Evolutionary conservation across 2,888 invertebrate genomes (phyloP), one percentile per base, ranked within the genome.

Genomic region (Clitarchus hookeri): DNA sequence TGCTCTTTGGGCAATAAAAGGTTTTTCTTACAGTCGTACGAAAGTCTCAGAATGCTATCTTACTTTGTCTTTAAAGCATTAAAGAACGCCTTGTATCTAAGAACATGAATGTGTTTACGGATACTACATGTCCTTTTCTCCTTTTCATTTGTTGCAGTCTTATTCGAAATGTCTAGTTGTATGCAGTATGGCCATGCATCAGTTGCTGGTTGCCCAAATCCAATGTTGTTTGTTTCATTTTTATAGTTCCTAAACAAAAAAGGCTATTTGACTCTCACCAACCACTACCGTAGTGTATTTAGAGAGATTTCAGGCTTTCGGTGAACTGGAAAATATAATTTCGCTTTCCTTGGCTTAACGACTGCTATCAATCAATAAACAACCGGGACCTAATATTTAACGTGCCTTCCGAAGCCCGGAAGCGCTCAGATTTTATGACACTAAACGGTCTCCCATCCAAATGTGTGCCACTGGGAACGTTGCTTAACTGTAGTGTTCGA

Each of bases 171-270:
- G 79, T 79, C n/a, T 79, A 23, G 26, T 27, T n/a, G 79, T 79
- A n/a, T 26, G 79, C 79, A n/a, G 25, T 79, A 79, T n/a, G 13
- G 23, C 12, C 4, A n/a, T 26, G 23, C n/a, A 79, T 79, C 23
- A n/a, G 79, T 79, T 27, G 23, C 79, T 79, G 79, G 79, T n/a
- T 79, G 79, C 79, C n/a, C 25, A 79, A 79, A 79, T 79, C 0
- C 23, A 79, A 79, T 79, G 6, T n/a, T n/a, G n/a, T 79, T 4
- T n/a, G n/a, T 2, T n/a, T 79, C 23, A 79, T 79, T 79, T 79
- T n/a, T 4, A n/a, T 79, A 19, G 79, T 27, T 26, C 23, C 79
- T 79, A 79, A 79, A 79, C 9, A 79, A 36, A 36, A 36, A 36
- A 36, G 36, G 2, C 36, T 36, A 3, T 36, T 36, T 36, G 4